These are phyloP conservation scores for Leucophenga maculata DNA, from an alignment of 2,888 invertebrate species.

Conservation along the genomic window DNA sequence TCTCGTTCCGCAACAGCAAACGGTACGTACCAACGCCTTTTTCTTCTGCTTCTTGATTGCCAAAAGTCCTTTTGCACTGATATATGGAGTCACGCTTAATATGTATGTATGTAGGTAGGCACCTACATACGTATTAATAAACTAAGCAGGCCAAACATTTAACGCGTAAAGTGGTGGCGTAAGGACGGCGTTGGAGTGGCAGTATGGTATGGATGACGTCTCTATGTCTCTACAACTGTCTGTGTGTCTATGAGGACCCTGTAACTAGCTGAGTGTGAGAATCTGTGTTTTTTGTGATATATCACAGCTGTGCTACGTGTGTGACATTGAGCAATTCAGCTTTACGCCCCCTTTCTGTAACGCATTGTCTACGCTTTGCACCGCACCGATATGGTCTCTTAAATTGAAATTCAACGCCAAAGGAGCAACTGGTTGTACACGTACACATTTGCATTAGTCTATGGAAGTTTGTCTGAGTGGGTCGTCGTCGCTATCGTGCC, in stretches of 20 bases:
- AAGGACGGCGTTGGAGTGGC: too few relatives aligned
- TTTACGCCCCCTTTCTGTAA: too few relatives aligned
- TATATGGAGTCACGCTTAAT: too few relatives aligned
- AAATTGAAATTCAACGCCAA: conserved; percentile 38
- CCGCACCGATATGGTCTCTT: conserved; percentile 13
- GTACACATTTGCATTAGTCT: conserved; percentile 19
- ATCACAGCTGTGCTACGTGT: conserved; percentile 9
- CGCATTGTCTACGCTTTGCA: neutral
- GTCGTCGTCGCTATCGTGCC: neutral
- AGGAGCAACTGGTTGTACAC: conserved; percentile 39
- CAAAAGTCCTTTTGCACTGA: too few relatives aligned
- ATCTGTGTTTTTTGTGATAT: conserved; percentile 1
- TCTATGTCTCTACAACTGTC: neutral
- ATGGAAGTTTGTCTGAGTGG: neutral
- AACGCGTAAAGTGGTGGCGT: too few relatives aligned
- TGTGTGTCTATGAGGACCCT: neutral
- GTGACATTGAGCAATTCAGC: neutral
- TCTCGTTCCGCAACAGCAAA: neutral
- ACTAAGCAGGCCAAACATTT: conserved; percentile 13
- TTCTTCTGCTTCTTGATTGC: neutral
- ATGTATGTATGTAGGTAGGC: too few relatives aligned
- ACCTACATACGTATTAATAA: conserved; percentile 9
- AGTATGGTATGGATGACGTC: too few relatives aligned
- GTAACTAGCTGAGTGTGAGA: neutral
- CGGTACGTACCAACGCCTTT: neutral